Evolutionary conservation across 2,113 vertebrate genomes (phyloP), one percentile per base, ranked within the genome.

Genomic region (Albula goreensis): DNA sequence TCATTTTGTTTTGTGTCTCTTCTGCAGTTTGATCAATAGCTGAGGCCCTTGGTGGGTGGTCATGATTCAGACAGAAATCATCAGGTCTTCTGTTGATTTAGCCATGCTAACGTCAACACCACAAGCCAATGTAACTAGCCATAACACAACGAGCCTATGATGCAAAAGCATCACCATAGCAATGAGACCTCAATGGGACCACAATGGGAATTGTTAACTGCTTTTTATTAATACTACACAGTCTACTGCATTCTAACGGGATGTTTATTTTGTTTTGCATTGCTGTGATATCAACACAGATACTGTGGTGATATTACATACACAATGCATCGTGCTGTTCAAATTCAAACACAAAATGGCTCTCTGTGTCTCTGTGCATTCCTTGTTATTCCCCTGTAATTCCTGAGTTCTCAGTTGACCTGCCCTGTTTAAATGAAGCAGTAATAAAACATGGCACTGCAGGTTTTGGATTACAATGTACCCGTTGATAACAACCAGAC

Each of bases 1-100:
- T 48, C 25, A 50, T 81, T 81, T 53, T 80, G 41, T n/a, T 74
- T 48, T 2, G 4, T 17, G 19, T 41, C 78, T 19, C 12, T 52
- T 60, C 81, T 83, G 81, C 81, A 83, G 53, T 60, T 57, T 63
- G 81, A 63, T 83, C 81, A 83, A 83, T 83, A 83, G 53, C 31
- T 66, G 31, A 60, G n/a, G n/a, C 31, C 11, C 53, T 48, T 63
- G 53, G 81, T 41, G 81, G 53, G 41, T 49, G 57, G 31, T 83
- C 53, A 3, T 52, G 53, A 60, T 83, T n/a, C 7, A 60, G 53
- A 12, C 53, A 17, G 11, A 60, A 15, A 60, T 83, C 52, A 83
- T 57, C 41, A 48, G 81, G 5, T 12, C 81, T 83, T 17, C 10
- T 51, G 80, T 81, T 41, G 63, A 60, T 83, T 17, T 15, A 83